Percentiles rank a stretch among this genome's conserved stretches.
Evolutionary conservation across 2,888 invertebrate genomes (phyloP).

Genomic region (Drosophila imparisetae): DNA sequence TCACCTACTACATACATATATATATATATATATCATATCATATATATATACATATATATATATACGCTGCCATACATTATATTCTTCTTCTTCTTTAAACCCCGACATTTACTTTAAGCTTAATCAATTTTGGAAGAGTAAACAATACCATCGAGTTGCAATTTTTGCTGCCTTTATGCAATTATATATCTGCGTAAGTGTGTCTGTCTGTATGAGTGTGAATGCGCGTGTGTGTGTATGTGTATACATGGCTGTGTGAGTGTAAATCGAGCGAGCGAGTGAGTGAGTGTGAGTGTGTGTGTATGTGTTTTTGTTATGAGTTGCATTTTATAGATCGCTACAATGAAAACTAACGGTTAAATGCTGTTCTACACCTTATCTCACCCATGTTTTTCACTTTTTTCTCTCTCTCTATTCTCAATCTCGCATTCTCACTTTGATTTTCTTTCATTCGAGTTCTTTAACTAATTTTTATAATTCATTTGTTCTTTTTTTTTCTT

Average conservation of each 20-base stretch:
- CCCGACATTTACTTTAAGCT: slow-evolving; percentile 66
- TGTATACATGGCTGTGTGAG: slow-evolving; percentile 59
- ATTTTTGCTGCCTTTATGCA: slow-evolving; percentile 78
- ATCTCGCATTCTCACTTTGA: slow-evolving; percentile 64
- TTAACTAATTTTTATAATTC: slow-evolving; percentile 77
- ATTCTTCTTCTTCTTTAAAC: slow-evolving; percentile 12
- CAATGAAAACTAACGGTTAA: slow-evolving; percentile 78
- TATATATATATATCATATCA: slow-evolving; percentile 34
- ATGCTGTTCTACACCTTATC: slow-evolving; percentile 67
- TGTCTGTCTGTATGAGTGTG: slow-evolving; percentile 27
- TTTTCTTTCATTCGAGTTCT: slow-evolving; percentile 74
- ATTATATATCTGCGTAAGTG: slow-evolving; percentile 54
- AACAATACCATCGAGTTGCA: slow-evolving; percentile 81
- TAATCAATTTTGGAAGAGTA: slow-evolving; percentile 80
- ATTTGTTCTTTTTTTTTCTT: slow-evolving; percentile 58
- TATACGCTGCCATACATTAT: slow-evolving; percentile 32
- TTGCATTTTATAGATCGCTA: slow-evolving; percentile 62
- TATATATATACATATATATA: slow-evolving; percentile 40
- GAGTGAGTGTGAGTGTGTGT: slow-evolving; percentile 24
- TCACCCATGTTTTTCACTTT: slow-evolving; percentile 32
- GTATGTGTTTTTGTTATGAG: slow-evolving; percentile 27
- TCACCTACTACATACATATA: slow-evolving; percentile 46
- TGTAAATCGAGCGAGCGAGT: slow-evolving; percentile 29
- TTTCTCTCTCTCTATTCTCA: slow-evolving; percentile 19
- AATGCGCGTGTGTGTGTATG: slow-evolving; percentile 24